Evolutionary conservation across 2,113 vertebrate species (phyloP).

Genomic region (Polyodon spathula): DNA sequence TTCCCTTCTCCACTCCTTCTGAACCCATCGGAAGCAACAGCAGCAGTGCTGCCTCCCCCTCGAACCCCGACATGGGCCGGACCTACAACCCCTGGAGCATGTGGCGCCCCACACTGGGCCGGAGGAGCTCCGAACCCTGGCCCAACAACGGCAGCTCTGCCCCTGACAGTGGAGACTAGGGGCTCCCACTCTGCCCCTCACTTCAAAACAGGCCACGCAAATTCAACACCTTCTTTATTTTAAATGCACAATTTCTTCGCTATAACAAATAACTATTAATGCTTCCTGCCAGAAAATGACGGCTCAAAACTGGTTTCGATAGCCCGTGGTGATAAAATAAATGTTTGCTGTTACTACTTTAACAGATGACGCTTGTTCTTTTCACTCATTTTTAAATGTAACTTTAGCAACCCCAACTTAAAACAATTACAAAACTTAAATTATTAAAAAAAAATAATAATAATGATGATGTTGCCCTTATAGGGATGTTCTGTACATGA

Average conservation of each 20-base stretch:
- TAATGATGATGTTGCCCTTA: no score
- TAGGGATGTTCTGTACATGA: no score
- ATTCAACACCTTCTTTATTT: constrained; percentile 17
- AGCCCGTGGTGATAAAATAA: not conserved
- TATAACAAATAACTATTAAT: constrained; percentile 23
- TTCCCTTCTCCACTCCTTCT: constrained; percentile 68
- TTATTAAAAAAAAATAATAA: no score
- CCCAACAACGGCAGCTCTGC: constrained; percentile 67
- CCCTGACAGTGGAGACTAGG: constrained; percentile 65
- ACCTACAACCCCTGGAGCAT: constrained; percentile 85
- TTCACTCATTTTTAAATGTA: no score
- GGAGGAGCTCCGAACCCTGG: constrained; percentile 93
- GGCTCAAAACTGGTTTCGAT: constrained; percentile 15
- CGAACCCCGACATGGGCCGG: constrained; percentile 63
- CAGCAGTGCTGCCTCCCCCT: constrained; percentile 34
- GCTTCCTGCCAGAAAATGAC: constrained; percentile 15
- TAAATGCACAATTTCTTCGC: constrained; percentile 36
- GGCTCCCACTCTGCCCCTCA: constrained; percentile 28
- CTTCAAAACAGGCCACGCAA: not conserved
- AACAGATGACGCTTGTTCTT: no score
- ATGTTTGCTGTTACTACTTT: no score
- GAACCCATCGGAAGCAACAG: constrained; percentile 62
- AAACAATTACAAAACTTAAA: no score
- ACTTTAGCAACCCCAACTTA: no score
- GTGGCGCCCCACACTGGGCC: constrained; percentile 78